Conservation (phyloP, 2,888 invertebrate genomes). For the Catocala sponsa region DNA sequence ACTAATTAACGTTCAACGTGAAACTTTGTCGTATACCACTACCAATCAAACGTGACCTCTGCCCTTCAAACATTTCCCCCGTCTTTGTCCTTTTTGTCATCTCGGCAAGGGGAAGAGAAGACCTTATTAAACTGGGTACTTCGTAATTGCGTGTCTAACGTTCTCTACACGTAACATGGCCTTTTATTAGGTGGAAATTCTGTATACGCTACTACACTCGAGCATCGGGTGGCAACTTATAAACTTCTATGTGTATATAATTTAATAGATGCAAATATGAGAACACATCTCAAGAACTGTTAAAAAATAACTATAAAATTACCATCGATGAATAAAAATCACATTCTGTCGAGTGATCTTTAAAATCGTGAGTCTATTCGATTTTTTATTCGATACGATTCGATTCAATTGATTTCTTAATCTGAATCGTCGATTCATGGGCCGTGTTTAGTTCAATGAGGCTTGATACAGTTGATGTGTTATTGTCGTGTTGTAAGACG, state of each 20-base stretch:
- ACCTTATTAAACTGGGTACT: slow-evolving; percentile 72
- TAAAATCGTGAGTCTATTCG: slow-evolving; percentile 53
- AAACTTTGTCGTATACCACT: slow-evolving; percentile 76
- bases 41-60: slow-evolving; percentile 73
- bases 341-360: slow-evolving; percentile 54
- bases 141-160: slow-evolving; percentile 85
- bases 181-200: slow-evolving; percentile 88
- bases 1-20: slow-evolving; percentile 87
- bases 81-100: slow-evolving; percentile 60
- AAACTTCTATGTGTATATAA: slow-evolving; percentile 60
- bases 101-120: slow-evolving; percentile 64
- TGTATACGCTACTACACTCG: slow-evolving; percentile 78
- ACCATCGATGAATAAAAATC: slow-evolving; percentile 67
- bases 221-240: slow-evolving; percentile 70
- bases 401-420: slow-evolving; percentile 71
- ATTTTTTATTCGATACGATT: slow-evolving; percentile 63
- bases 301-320: slow-evolving; percentile 62
- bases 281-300: slow-evolving; percentile 44
- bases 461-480: slow-evolving; percentile 81
- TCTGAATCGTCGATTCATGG: slow-evolving; percentile 72
- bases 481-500: slow-evolving; percentile 79
- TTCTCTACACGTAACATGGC: slow-evolving; percentile 83
- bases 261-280: slow-evolving; percentile 42
- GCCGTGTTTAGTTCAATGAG: slow-evolving; percentile 81
- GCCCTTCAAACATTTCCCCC: slow-evolving; percentile 68